Percentiles rank a stretch among this genome's conserved stretches.
Conservation (phyloP, 2,797 vertebrate genomes). For the Smutsia gigantea region DNA sequence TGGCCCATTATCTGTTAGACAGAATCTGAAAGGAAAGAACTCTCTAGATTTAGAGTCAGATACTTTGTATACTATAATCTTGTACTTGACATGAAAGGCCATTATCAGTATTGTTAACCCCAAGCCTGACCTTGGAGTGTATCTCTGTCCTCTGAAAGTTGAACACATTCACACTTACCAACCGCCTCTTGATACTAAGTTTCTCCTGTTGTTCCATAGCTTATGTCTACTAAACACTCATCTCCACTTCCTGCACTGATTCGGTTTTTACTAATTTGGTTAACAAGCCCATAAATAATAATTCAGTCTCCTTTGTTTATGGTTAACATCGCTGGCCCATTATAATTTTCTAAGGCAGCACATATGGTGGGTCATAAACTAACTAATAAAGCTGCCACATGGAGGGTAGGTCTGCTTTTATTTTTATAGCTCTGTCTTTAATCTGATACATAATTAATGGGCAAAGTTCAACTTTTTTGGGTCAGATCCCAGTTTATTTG, state of each 20-base stretch:
- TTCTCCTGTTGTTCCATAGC: not conserved
- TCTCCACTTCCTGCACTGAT: slow-evolving; percentile 29
- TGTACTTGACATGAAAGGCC: not conserved
- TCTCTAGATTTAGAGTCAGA: not conserved
- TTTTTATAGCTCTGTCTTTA: slow-evolving; percentile 81
- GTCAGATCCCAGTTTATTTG: slow-evolving; percentile 59
- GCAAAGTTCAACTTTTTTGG: slow-evolving; percentile 71
- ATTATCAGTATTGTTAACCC: no score
- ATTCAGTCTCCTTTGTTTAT: slow-evolving; percentile 77
- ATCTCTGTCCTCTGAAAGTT: not conserved
- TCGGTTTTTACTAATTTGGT: slow-evolving; percentile 80
- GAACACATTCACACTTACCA: not conserved
- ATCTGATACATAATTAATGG: slow-evolving; percentile 82
- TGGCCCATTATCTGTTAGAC: not conserved
- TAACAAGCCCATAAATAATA: slow-evolving; percentile 85
- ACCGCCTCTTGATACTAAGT: not conserved
- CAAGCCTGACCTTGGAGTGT: not conserved
- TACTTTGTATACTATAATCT: not conserved
- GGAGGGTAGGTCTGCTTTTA: slow-evolving; percentile 79
- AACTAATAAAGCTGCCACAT: slow-evolving; percentile 83
- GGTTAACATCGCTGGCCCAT: slow-evolving; percentile 71
- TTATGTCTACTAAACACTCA: not conserved
- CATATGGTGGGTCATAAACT: slow-evolving; percentile 84
- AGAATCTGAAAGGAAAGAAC: not conserved
- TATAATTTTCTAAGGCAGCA: slow-evolving; percentile 82